Evolutionary conservation across 2,797 vertebrate species (phyloP).

Genomic region (Xenops minutus): DNA sequence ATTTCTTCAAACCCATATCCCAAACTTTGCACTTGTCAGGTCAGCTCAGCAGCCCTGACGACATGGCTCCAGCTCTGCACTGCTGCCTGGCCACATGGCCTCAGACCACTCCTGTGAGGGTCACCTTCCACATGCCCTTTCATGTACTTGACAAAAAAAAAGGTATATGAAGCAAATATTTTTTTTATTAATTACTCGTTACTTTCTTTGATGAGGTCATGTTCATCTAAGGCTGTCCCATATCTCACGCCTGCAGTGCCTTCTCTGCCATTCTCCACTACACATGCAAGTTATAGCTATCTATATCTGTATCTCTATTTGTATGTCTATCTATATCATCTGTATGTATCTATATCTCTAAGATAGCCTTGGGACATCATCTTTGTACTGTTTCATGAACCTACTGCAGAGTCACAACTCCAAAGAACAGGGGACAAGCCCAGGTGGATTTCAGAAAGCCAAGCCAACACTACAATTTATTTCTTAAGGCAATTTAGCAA

Average conservation of each 20-base stretch:
- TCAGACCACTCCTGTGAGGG: not conserved
- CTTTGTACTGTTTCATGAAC: not conserved
- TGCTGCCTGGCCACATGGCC: not conserved
- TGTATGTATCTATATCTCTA: not conserved
- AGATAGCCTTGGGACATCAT: not conserved
- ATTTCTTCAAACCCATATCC: not conserved
- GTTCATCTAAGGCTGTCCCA: not conserved
- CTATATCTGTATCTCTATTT: not conserved
- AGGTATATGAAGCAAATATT: not conserved
- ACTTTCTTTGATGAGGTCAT: not conserved
- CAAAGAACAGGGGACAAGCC: not conserved
- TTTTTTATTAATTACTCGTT: not conserved
- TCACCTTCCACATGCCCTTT: not conserved
- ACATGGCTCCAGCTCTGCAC: not conserved
- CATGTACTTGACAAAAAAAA: not conserved
- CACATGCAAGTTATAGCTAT: not conserved
- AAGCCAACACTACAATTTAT: not conserved
- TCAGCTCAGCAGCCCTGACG: not conserved
- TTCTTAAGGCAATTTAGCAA: conserved; percentile 5
- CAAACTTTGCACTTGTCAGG: not conserved
- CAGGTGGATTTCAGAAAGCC: not conserved
- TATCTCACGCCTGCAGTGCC: not conserved
- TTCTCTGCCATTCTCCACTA: not conserved
- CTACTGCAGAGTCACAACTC: not conserved
- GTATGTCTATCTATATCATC: not conserved